Conservation (phyloP, 2,113 vertebrate genomes). For the human (Homo sapiens) region DNA sequence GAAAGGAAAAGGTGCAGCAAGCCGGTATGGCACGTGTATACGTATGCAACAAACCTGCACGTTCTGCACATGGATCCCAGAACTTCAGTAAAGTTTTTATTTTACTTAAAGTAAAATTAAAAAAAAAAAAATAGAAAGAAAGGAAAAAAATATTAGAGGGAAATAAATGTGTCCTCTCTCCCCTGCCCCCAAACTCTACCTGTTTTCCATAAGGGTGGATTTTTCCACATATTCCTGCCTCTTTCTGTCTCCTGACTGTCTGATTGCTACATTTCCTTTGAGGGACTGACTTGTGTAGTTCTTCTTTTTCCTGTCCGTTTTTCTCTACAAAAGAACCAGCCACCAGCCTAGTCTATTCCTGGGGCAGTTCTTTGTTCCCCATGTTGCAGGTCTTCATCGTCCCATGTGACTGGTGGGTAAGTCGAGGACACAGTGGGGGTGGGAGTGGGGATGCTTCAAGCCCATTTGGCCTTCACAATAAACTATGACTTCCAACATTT, state of each 20-base stretch:
- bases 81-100: no score
- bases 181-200: rapidly evolving
- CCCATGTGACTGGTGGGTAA: background rate
- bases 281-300: background rate
- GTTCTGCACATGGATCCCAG: no score
- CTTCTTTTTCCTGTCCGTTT: background rate
- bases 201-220: background rate
- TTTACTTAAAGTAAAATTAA: no score
- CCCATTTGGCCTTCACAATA: background rate
- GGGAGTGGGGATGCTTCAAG: background rate
- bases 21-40: no score
- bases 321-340: background rate
- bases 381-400: background rate
- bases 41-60: no score
- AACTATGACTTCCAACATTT: background rate
- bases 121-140: no score
- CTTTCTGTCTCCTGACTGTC: background rate
- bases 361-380: background rate
- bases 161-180: background rate
- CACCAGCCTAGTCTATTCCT: background rate
- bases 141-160: background rate
- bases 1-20: no score
- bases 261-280: background rate
- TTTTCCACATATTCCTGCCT: background rate
- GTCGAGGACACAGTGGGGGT: background rate